Conservation (phyloP, 2,888 invertebrate species). For the Cephonodes hylas region DNA sequence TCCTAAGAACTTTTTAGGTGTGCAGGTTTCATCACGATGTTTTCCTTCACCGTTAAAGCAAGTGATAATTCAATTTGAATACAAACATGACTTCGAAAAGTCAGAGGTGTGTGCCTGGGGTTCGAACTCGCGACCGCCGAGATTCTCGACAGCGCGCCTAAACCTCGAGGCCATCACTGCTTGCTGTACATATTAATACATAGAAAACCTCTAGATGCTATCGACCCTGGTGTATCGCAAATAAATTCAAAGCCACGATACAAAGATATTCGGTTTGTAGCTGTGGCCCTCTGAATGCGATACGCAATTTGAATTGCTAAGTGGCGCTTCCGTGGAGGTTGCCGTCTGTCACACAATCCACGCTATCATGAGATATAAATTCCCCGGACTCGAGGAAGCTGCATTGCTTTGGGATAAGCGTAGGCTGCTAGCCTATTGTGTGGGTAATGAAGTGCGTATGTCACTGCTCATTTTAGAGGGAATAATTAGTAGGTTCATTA, state of each 20-base stretch:
- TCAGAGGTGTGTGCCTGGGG: too few species aligned
- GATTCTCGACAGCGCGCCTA: too few species aligned
- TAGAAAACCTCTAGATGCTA: neutral
- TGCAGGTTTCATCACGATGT: too few species aligned
- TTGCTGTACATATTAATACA: neutral
- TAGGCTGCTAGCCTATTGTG: neutral
- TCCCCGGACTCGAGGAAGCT: neutral
- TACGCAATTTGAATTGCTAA: constrained; percentile 12
- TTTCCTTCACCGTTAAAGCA: too few species aligned
- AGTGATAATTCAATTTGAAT: too few species aligned
- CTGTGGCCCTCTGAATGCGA: neutral
- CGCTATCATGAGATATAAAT: neutral
- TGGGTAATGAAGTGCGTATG: neutral
- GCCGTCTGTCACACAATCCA: neutral
- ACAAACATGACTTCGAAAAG: too few species aligned
- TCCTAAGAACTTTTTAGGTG: too few species aligned
- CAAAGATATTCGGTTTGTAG: neutral
- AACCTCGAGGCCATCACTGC: too few species aligned
- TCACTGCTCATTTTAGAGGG: neutral
- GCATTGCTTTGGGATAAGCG: neutral
- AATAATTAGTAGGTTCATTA: too few species aligned
- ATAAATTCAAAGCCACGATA: constrained; percentile 3
- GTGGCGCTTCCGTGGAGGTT: neutral
- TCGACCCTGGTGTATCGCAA: neutral
- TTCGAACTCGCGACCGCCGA: too few species aligned